Conservation (phyloP, 1,140 invertebrate genomes). For the Apocrypta bakeri region DNA sequence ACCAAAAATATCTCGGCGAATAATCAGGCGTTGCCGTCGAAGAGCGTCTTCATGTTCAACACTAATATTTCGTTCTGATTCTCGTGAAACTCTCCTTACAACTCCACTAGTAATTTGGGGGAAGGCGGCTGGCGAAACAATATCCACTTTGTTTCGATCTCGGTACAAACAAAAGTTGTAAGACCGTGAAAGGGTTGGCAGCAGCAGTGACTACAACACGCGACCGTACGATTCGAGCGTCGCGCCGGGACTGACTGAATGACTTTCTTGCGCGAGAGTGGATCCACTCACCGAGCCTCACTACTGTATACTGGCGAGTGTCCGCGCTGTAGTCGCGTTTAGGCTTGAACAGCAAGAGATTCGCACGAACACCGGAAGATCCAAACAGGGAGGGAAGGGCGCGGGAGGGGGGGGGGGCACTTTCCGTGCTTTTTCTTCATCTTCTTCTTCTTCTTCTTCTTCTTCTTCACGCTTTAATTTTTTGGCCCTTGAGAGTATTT, state of each 20-base stretch:
- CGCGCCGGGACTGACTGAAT: slow-evolving; percentile 40
- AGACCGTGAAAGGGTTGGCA: not conserved
- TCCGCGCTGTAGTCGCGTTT: too few relatives aligned
- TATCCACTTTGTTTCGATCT: too few relatives aligned
- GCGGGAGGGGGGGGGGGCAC: too few relatives aligned
- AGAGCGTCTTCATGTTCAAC: not conserved
- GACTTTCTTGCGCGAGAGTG: slow-evolving; percentile 19
- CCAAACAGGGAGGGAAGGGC: not conserved
- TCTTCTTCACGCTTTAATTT: not conserved
- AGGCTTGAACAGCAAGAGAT: not conserved
- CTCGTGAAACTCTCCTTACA: not conserved
- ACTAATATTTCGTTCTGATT: not conserved
- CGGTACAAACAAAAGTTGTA: too few relatives aligned
- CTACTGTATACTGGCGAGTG: not conserved
- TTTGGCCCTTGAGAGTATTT: not conserved
- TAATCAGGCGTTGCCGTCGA: not conserved
- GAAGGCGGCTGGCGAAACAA: too few relatives aligned
- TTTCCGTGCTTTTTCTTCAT: not conserved
- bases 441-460: too few relatives aligned
- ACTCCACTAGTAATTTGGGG: not conserved
- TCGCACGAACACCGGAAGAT: slow-evolving; percentile 24
- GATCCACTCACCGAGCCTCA: not conserved
- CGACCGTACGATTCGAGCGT: slow-evolving; percentile 42
- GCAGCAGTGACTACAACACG: not conserved
- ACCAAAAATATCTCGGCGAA: slow-evolving; percentile 25